phyloP scores from a whole-genome alignment of 2,888 invertebrate genomes.

The Brachyptera putata region DNA sequence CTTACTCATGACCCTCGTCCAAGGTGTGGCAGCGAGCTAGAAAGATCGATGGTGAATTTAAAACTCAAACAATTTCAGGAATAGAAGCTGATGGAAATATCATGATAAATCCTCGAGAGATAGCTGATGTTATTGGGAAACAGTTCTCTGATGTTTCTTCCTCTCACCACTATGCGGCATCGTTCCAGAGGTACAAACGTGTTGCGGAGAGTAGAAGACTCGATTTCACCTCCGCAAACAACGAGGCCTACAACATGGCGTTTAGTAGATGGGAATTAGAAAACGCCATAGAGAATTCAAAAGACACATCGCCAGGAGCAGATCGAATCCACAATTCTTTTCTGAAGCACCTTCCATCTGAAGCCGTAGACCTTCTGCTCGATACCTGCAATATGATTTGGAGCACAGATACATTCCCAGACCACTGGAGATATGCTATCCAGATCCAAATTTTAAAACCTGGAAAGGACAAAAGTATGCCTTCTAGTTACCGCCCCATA shows the following conservation, averaged over 20 bases:
- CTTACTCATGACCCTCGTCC: background rate
- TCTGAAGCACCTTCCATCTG: background rate
- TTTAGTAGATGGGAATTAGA: conserved; percentile 4
- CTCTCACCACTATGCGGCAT: too few species aligned
- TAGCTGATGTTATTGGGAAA: background rate
- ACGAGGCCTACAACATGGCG: conserved; percentile 9
- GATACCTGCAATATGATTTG: conserved; percentile 9
- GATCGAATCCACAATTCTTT: conserved; percentile 17
- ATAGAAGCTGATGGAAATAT: background rate
- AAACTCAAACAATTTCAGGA: background rate
- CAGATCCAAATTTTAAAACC: conserved; percentile 16
- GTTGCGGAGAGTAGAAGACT: too few species aligned
- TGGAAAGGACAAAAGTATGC: too few species aligned
- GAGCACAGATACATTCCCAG: conserved; percentile 3
- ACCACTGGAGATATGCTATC: conserved; percentile 12
- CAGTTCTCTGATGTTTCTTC: conserved; percentile 6
- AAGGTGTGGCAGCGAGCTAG: conserved; percentile 12
- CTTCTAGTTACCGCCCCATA: too few species aligned
- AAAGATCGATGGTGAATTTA: conserved; percentile 10
- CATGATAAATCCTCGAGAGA: background rate
- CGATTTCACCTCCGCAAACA: conserved; percentile 4
- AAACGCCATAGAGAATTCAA: conserved; percentile 4
- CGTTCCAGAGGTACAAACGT: too few species aligned
- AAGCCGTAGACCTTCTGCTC: background rate
- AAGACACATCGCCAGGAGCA: conserved; percentile 17